These are phyloP conservation scores for Ameiurus melas DNA, from an alignment of 2,113 vertebrate species.

Conservation along the genomic window DNA sequence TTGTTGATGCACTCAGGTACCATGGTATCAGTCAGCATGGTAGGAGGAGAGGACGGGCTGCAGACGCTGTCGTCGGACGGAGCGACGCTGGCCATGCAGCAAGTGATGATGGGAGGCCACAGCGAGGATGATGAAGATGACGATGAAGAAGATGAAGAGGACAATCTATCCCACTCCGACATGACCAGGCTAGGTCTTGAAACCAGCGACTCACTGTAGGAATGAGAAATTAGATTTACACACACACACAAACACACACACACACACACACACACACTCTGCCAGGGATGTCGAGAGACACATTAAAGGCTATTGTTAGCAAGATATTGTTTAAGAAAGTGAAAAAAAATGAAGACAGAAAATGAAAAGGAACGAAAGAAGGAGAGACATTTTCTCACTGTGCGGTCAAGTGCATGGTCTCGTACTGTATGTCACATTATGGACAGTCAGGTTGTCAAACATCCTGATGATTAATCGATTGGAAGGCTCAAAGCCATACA, in stretches of 20 bases:
- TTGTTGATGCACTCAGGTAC: slow-evolving; percentile 67
- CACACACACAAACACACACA: neutral
- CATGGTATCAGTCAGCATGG: slow-evolving; percentile 81
- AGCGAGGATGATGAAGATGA: slow-evolving; percentile 85
- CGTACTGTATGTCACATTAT: slow-evolving; percentile 19
- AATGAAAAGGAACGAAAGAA: neutral
- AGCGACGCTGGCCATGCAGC: slow-evolving; percentile 84
- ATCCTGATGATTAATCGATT: slow-evolving; percentile 38
- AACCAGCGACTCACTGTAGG: slow-evolving; percentile 83
- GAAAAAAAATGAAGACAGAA: neutral
- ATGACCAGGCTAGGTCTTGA: slow-evolving; percentile 82
- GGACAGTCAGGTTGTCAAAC: slow-evolving; percentile 49
- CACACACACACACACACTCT: slow-evolving; percentile 1
- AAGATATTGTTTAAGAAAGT: neutral
- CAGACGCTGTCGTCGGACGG: slow-evolving; percentile 85
- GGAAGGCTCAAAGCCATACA: slow-evolving; percentile 52
- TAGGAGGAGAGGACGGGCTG: slow-evolving; percentile 76
- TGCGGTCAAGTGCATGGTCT: slow-evolving; percentile 23
- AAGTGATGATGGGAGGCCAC: slow-evolving; percentile 88
- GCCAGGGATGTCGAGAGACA: slow-evolving; percentile 35
- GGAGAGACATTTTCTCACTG: slow-evolving; percentile 32
- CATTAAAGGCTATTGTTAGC: slow-evolving; percentile 14
- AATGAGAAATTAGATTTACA: slow-evolving; percentile 53
- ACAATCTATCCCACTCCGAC: slow-evolving; percentile 74
- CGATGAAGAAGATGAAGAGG: slow-evolving; percentile 76